A percentile compares a stretch with the other conserved stretches of the same genome.
These are phyloP conservation scores for Aphelinus atriplicis DNA, from an alignment of 1,140 invertebrate genomes.

Conservation along the genomic window DNA sequence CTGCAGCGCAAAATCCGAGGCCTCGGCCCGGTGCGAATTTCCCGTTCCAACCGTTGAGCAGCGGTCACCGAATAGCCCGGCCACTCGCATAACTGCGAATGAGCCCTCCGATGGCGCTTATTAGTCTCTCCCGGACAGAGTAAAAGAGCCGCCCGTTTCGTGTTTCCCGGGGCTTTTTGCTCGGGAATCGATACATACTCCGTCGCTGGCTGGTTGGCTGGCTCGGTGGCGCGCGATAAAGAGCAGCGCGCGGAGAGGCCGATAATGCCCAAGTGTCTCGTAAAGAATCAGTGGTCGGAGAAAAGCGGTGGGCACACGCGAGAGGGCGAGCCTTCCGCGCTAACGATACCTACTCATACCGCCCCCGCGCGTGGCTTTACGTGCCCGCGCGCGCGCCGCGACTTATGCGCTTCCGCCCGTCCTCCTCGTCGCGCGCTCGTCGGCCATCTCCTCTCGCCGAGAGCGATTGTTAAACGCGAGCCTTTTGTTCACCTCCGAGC, in stretches of 20 bases:
- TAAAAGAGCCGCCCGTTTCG: conserved; percentile 3
- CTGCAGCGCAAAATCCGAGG: no score
- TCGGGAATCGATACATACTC: no score
- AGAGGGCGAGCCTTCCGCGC: background rate
- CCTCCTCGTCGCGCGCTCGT: no score
- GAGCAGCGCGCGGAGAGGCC: background rate
- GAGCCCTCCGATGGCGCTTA: conserved; percentile 2
- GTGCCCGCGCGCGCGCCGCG: no score
- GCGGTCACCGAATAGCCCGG: background rate
- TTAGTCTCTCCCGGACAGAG: conserved; percentile 36
- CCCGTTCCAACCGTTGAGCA: no score
- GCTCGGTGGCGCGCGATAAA: background rate
- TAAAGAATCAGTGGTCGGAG: background rate
- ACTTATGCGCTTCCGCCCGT: no score
- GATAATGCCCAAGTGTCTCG: conserved; percentile 5
- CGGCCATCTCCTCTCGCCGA: no score
- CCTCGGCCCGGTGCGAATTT: no score
- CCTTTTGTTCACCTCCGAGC: no score
- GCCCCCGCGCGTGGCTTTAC: no score
- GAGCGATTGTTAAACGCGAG: no score
- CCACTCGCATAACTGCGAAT: conserved; percentile 15
- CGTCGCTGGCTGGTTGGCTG: no score
- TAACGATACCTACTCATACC: background rate
- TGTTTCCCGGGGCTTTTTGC: background rate
- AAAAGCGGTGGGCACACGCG: background rate